These are phyloP conservation scores for Papilio polytes DNA, from an alignment of 1,140 invertebrate genomes.

Conservation along the genomic window DNA sequence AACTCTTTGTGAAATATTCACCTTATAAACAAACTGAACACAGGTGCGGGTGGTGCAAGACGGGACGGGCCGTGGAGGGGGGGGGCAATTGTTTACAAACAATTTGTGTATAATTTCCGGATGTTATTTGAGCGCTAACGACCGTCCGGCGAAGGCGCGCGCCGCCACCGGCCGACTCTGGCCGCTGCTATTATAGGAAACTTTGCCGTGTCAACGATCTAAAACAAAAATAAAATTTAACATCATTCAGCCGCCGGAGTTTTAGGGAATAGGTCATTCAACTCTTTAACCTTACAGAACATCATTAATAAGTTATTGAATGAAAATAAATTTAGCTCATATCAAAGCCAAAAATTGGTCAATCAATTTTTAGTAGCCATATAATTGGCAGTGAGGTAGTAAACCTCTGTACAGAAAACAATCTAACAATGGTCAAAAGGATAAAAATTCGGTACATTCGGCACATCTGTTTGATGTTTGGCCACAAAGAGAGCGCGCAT, in stretches of 20 bases:
- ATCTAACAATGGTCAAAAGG: not conserved
- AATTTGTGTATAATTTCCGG: not conserved
- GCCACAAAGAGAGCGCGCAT: not conserved
- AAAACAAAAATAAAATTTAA: not conserved
- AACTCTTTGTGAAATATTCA: not conserved
- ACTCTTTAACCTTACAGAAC: not conserved
- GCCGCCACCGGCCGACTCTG: not conserved
- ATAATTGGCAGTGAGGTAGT: not conserved
- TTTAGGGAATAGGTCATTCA: not conserved
- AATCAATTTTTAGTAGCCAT: not conserved
- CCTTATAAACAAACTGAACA: not conserved
- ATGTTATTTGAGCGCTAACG: not conserved
- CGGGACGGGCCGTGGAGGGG: not conserved
- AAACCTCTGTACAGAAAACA: not conserved
- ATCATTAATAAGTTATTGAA: not conserved
- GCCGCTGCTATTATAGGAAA: not conserved
- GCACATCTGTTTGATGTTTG: not conserved
- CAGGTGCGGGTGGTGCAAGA: not conserved
- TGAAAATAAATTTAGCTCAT: not conserved
- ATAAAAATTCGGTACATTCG: not conserved
- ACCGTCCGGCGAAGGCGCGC: not conserved
- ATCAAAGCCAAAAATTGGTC: not conserved
- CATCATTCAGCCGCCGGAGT: not conserved
- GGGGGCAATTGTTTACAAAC: slow-evolving; percentile 2
- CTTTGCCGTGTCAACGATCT: not conserved